Evolutionary conservation across 92 coral and sea anemone species (phyloP).

Genomic region (Phenganax stokvisi): DNA sequence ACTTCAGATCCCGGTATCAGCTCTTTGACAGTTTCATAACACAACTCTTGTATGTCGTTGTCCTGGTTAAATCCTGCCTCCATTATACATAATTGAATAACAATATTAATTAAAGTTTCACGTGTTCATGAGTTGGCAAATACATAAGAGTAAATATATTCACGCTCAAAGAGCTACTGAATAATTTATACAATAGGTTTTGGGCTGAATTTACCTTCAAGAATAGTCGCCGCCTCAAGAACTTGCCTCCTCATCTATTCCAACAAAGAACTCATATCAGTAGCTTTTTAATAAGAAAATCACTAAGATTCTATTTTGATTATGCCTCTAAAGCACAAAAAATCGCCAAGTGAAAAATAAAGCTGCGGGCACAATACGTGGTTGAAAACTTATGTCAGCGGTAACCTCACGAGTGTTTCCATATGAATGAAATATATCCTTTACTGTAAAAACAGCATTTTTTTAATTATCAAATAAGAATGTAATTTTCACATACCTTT

Average conservation of each 20-base stretch:
- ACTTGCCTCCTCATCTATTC: not conserved
- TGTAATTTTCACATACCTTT: too few species aligned
- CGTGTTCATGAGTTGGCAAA: not conserved
- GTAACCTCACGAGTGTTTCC: too few species aligned
- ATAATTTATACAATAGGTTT: not conserved
- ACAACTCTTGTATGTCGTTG: not conserved
- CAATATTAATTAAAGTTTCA: not conserved
- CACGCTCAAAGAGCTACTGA: not conserved
- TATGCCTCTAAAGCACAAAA: too few species aligned
- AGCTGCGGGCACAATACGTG: too few species aligned
- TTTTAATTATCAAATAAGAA: too few species aligned
- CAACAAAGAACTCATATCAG: not conserved
- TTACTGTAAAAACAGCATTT: too few species aligned
- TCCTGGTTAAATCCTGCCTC: not conserved
- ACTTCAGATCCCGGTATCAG: not conserved
- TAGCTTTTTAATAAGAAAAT: too few species aligned
- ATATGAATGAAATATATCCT: too few species aligned
- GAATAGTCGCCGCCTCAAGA: not conserved
- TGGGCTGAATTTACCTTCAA: conserved; percentile 4
- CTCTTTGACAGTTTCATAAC: not conserved
- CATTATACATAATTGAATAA: not conserved
- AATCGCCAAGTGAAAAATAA: too few species aligned
- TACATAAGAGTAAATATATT: not conserved
- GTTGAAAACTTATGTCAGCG: too few species aligned
- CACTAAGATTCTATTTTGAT: too few species aligned